Evolutionary conservation across 2,797 vertebrate species (phyloP), one percentile per base, ranked within the genome.

Genomic region (Merluccius polli): DNA sequence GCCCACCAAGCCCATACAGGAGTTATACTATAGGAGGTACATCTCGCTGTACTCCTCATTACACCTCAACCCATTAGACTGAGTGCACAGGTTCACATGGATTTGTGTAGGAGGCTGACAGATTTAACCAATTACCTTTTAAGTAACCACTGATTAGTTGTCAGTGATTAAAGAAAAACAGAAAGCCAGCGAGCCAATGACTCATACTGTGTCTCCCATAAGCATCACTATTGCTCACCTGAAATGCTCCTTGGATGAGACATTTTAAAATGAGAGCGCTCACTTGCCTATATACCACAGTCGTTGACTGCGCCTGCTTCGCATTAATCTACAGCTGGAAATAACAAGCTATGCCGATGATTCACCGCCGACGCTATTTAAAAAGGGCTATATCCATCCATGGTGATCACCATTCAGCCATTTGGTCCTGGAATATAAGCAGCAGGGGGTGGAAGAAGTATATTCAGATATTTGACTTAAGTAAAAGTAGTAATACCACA

Each of bases 71-170:
- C 6, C 44, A 18, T 48, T 48, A 4, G 44, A 21, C 52, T 15
- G 52, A 24, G 21, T n/a, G 44, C 21, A 8, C 21, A 15, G 4
- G 52, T 24, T 48, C 2, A 7, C 44, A 21, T 21, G 44, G 73
- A 38, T 44, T 33, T 75, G 41, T 75, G 74, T 75, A 76, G 80
- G 52, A 10, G 72, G 71, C 67, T 73, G 75, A 79, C 78, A 76
- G 21, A 74, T 78, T 82, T 81, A 48, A 59, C 76, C 78, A 81
- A 84, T 85, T 79, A 79, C 67, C 77, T 63, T 30, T 0, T 65
- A 78, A 73, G 78, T 52, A 74, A 73, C 59, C 73, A 27, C 69
- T 38, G 48, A 78, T 78, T 70, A 78, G 68, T 74, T 74, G 65
- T 75, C 76, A 72, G 48, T 0, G 9, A 72, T 70, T 75, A 70